Base-by-base conservation (phyloP, 2,888 invertebrate species). In the Campoplex nolae region DNA sequence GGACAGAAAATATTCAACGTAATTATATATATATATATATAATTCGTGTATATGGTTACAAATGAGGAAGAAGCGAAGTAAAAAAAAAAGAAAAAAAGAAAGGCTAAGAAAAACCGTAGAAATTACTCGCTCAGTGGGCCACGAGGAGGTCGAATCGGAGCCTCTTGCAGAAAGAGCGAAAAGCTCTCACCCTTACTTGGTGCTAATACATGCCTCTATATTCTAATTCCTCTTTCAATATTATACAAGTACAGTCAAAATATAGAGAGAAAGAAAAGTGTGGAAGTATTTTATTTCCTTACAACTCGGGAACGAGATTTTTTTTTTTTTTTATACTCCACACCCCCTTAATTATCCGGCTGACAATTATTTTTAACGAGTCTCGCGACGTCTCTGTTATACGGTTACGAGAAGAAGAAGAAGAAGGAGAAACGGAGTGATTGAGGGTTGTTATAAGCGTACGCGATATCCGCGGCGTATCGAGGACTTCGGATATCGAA, bases 321-420 rank as follows among this genome's bases (percentile, higher is more conserved):
- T 87, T 85, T 85, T 88, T 87, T 85, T 88, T 89, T 88, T 87
- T 89, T 87, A 88, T 71, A 6, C 38, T 85, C 80, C 83, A 48
- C 84, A 89, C 91, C 91, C 91, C 93, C 92, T 93, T 93, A 93
- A 94, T 94, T 93, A 93, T 93, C 92, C 68, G 90, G 90, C 93
- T 92, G 93, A 93, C 94, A 94, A 94, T 94, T 94, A 94, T 94
- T 94, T 94, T 94, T 94, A 94, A 94, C 94, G 94, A 94, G 92
- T 91, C 89, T 65, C 70, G 35, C 88, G 90, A 91, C 91, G 92
- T 93, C 90, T 90, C 89, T 90, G 89, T 91, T 90, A 89, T 89
- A 83, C 86, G 68, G 87, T 88, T 82, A 86, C 89, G 84, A 78
- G 84, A 81, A 75, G 81, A 80, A 83, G 58, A 79, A 84, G 68